phyloP scores from a whole-genome alignment of 1,140 invertebrate genomes.

The Brachionus plicatilis region DNA sequence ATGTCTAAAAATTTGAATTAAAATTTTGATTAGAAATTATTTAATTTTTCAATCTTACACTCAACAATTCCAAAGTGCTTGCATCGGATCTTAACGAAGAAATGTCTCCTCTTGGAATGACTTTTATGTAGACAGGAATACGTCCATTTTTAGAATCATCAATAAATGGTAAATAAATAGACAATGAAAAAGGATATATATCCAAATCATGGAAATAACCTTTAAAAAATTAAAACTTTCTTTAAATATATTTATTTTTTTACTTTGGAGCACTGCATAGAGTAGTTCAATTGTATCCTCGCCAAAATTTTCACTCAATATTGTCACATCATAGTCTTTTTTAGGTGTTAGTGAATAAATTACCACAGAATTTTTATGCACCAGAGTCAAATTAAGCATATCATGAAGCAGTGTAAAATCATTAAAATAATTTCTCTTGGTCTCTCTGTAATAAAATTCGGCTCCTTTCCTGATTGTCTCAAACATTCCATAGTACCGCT shows the following conservation, averaged over 20 bases:
- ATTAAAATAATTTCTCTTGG: conserved; percentile 51
- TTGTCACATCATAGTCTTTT: conserved; percentile 56
- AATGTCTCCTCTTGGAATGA: conserved; percentile 6
- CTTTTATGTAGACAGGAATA: background rate
- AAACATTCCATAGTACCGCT: conserved; percentile 52
- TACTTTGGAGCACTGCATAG: conserved; percentile 51
- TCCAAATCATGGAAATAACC: conserved; percentile 53
- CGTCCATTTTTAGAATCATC: background rate
- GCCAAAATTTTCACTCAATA: conserved; percentile 49
- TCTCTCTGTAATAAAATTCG: conserved; percentile 6
- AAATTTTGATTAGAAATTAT: background rate
- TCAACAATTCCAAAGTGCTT: background rate
- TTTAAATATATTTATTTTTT: conserved; percentile 40
- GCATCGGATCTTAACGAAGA: background rate
- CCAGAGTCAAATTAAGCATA: conserved; percentile 52
- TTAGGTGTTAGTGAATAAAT: conserved; percentile 49
- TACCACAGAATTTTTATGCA: conserved; percentile 45
- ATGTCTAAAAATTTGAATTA: background rate
- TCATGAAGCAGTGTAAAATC: conserved; percentile 53
- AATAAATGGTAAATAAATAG: conserved; percentile 50
- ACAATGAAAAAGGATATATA: conserved; percentile 53
- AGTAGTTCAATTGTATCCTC: conserved; percentile 52
- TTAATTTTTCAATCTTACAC: background rate
- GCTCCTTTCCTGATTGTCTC: conserved; percentile 7
- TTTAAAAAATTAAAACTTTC: conserved; percentile 42